Conservation (phyloP, 2,888 invertebrate species). For the Adela reaumurella region DNA sequence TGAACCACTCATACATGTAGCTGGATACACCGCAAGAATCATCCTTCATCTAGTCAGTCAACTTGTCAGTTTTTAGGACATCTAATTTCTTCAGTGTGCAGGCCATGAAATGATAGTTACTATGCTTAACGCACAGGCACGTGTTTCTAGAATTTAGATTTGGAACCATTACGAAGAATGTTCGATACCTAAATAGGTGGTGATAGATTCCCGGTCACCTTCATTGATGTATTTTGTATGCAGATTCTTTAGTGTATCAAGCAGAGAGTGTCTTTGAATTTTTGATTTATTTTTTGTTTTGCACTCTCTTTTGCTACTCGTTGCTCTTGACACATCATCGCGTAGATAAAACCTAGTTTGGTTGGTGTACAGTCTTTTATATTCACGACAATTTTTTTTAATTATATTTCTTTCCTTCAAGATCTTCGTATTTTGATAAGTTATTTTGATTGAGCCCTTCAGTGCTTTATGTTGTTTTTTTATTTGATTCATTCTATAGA, state of each 20-base stretch:
- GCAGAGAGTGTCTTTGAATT: constrained; percentile 2
- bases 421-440: too few species aligned
- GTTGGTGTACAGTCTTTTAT: too few species aligned
- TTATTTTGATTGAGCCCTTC: constrained; percentile 18
- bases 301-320: constrained; percentile 3
- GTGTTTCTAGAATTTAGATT: background rate
- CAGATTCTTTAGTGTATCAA: constrained; percentile 1
- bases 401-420: too few species aligned
- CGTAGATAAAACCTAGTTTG: too few species aligned
- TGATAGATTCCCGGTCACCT: background rate
- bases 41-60: background rate
- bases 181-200: constrained; percentile 1
- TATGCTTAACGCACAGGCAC: background rate
- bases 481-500: too few species aligned
- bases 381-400: too few species aligned
- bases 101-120: background rate
- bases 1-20: background rate
- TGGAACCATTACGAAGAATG: constrained; percentile 3
- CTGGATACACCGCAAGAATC: background rate
- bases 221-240: constrained; percentile 3
- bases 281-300: constrained; percentile 3
- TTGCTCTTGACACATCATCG: background rate
- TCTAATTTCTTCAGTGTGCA: background rate
- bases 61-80: background rate
- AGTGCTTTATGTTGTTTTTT: too few species aligned